Evolutionary conservation across 2,888 invertebrate species (phyloP).

Genomic region (Prenolepis imparis): DNA sequence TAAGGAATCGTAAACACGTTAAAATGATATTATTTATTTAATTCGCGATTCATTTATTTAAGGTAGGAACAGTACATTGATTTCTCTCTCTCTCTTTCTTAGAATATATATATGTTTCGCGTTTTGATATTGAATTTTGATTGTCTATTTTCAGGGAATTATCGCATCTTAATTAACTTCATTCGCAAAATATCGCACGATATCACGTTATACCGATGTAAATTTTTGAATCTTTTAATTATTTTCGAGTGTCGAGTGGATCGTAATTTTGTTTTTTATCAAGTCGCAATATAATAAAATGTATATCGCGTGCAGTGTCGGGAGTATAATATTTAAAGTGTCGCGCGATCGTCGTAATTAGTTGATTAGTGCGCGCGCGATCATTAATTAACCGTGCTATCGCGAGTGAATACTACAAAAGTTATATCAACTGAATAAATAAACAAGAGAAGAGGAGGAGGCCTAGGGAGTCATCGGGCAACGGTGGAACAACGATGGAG

Average conservation of each 20-base stretch:
- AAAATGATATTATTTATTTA: not conserved
- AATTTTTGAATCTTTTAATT: not conserved
- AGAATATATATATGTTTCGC: not conserved
- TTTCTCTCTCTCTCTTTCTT: not conserved
- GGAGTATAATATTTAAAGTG: not conserved
- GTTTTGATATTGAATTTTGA: not conserved
- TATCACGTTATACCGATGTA: not conserved
- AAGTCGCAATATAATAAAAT: not conserved
- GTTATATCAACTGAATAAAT: not conserved
- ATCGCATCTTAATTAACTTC: not conserved
- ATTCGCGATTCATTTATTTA: not conserved
- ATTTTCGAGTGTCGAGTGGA: not conserved
- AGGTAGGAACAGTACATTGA: not conserved
- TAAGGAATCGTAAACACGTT: not conserved
- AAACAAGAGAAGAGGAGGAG: not conserved
- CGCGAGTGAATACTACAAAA: not conserved
- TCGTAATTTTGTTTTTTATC: not conserved
- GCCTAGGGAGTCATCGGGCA: not conserved
- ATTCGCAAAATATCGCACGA: not conserved
- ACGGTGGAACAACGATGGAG: not conserved
- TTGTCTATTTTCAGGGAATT: not conserved
- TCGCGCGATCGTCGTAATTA: not conserved
- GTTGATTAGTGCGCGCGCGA: not conserved
- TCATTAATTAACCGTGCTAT: not conserved
- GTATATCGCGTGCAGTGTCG: not conserved